A percentile compares a stretch with the other conserved stretches of the same genome.
Evolutionary conservation across 23 tunicate genomes (phyloP).

Genomic region (Styela clava): DNA sequence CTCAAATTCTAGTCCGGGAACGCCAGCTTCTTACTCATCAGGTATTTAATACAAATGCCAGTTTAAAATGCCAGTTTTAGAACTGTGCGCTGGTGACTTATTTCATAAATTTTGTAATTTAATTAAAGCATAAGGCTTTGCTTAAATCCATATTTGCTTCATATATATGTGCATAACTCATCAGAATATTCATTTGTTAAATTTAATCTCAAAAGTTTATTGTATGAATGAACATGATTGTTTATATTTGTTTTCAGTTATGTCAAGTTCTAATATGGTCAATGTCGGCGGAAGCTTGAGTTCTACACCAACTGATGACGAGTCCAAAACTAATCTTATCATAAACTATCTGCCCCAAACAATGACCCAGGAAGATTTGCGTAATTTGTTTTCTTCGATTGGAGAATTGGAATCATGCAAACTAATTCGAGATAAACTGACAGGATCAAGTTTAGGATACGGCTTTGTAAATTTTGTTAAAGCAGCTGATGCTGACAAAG

Average conservation of each 20-base stretch:
- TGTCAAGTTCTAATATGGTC: slow-evolving; percentile 27
- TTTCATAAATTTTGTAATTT: too few species aligned
- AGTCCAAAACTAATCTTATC: slow-evolving; percentile 93
- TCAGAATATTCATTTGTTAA: too few species aligned
- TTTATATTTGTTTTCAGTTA: slow-evolving; percentile 16
- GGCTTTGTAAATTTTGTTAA: slow-evolving; percentile 93
- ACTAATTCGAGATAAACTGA: slow-evolving; percentile 77
- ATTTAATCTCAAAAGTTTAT: too few species aligned
- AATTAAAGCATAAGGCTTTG: too few species aligned
- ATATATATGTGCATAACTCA: too few species aligned
- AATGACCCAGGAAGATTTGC: slow-evolving; percentile 88
- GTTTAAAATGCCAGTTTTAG: too few species aligned
- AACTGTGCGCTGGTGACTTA: too few species aligned
- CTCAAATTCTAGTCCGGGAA: slow-evolving; percentile 3
- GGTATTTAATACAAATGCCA: not conserved
- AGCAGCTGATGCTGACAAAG: slow-evolving; percentile 90
- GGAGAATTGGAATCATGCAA: slow-evolving; percentile 99
- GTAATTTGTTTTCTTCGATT: slow-evolving; percentile 80
- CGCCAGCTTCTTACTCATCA: slow-evolving; percentile 14
- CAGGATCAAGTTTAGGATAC: slow-evolving; percentile 96
- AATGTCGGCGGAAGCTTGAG: slow-evolving; percentile 45
- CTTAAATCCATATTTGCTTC: too few species aligned
- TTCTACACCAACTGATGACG: slow-evolving; percentile 52
- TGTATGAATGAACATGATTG: too few species aligned
- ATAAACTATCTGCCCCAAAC: slow-evolving; percentile 95